Evolutionary conservation across 2,113 vertebrate genomes (phyloP).

Genomic region (Periophthalmus modestus): DNA sequence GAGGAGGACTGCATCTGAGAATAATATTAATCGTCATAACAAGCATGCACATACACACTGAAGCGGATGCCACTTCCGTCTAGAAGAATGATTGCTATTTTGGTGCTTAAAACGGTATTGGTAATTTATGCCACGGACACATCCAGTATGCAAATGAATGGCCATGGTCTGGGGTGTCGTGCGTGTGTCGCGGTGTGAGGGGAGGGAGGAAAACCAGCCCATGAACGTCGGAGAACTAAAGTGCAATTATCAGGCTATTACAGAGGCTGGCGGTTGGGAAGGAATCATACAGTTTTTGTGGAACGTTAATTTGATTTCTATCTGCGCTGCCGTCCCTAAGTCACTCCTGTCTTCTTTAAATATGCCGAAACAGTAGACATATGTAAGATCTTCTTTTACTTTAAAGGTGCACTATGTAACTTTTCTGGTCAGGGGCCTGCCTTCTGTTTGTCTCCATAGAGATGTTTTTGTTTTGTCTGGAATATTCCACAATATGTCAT

Average conservation of each 20-base stretch:
- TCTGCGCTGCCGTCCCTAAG: conserved; percentile 56
- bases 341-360: conserved; percentile 49
- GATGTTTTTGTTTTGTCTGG: no score
- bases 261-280: conserved; percentile 67
- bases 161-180: conserved; percentile 66
- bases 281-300: conserved; percentile 74
- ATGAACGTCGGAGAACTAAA: conserved; percentile 81
- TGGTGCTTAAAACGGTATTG: conserved; percentile 77
- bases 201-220: conserved; percentile 66
- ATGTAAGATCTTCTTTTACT: conserved; percentile 50
- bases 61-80: conserved; percentile 65
- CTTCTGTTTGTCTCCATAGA: no score
- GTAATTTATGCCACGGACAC: conserved; percentile 84
- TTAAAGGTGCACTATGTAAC: conserved; percentile 4
- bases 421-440: no score
- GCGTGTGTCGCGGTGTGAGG: conserved; percentile 40
- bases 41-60: conserved; percentile 51
- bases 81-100: conserved; percentile 81
- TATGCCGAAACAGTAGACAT: conserved; percentile 55
- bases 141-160: conserved; percentile 84
- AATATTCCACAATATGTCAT: no score
- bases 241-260: conserved; percentile 86
- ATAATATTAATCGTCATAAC: conserved; percentile 82
- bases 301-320: conserved; percentile 82
- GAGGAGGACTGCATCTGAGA: conserved; percentile 74